Base-by-base conservation (phyloP, 2,797 vertebrate species). In the Sphaeramia orbicularis region DNA sequence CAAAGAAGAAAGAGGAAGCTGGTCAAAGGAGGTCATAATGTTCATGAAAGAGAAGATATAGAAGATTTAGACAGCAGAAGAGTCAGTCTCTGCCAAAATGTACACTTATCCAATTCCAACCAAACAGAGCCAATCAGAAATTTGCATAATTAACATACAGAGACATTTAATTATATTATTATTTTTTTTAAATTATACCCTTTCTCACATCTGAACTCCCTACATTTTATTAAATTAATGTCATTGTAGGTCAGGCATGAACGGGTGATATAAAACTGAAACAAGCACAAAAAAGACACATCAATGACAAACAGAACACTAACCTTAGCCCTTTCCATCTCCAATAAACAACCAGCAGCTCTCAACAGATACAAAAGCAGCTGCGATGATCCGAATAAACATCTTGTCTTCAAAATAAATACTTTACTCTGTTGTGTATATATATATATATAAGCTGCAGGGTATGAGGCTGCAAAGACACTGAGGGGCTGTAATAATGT, bases 51-150 rank as follows among this genome's bases (percentile, higher is more conserved):
- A 57, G 65, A 15, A 49, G 9, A 50, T 15, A n/a, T 32, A 24
- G 41, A 65, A 50, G 27, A 55, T 27, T 55, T 24, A 35, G 32
- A 11, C 10, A 13, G 11, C 35, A 27, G 13, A 13, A 16, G 41
- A 21, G 32, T 62, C 52, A 15, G 42, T 76, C 69, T 71, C 70
- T 60, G 54, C 79, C 71, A 57, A 35, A 57, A 38, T n/a, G 35
- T 36, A 9, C 53, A 61, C 16, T 40, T 4, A 43, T 41, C 21
- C 16, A 56, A 66, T 15, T 51, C 74, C 76, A 90, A 79, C 71
- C 80, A 50, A 52, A 14, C 40, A 67, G 78, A 91, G 87, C 89
- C 81, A 16, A 13, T 93, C 91, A 82, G 89, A 93, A 89, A 84
- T 51, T 4, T 11, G 38, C 60, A 59, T 10, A 30, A 54, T 57